Percentiles rank a stretch among this genome's conserved stretches.
phyloP scores from a whole-genome alignment of 2,797 vertebrate genomes.

The Spondyliosoma cantharus region DNA sequence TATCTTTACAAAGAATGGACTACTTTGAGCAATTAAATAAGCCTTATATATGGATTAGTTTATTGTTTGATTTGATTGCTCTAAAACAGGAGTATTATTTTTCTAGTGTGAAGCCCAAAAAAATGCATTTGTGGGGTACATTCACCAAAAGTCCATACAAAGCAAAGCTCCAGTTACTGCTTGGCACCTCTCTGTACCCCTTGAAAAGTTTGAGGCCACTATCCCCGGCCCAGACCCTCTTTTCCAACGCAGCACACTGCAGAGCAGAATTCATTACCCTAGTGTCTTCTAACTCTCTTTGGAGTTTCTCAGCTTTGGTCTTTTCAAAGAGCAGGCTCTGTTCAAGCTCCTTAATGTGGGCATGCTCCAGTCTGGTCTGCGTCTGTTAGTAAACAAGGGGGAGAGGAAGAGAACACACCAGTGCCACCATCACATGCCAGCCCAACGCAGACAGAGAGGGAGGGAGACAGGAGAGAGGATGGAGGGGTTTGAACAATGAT shows the following conservation, averaged over 20 bases:
- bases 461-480: constrained; percentile 57
- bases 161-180: constrained; percentile 42
- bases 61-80: constrained; percentile 19
- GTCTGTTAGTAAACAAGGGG: constrained; percentile 99
- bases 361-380: constrained; percentile 99
- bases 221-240: constrained; percentile 44
- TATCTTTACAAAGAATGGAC: neutral
- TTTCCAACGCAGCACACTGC: constrained; percentile 75
- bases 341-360: constrained; percentile 99
- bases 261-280: constrained; percentile 97
- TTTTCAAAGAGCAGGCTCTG: constrained; percentile 99
- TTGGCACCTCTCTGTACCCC: constrained; percentile 41
- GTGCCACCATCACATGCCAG: constrained; percentile 99
- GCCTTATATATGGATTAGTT: neutral
- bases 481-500: constrained; percentile 57
- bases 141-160: constrained; percentile 52
- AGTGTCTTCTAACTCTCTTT: constrained; percentile 99
- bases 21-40: constrained; percentile 8
- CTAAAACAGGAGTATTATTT: constrained; percentile 7
- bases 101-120: constrained; percentile 16
- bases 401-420: constrained; percentile 99
- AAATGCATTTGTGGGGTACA: constrained; percentile 27
- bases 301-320: constrained; percentile 99
- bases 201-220: constrained; percentile 29
- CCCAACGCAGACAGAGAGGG: constrained; percentile 85